Conservation (phyloP, 1,140 invertebrate species). For the Drosophila neocordata region DNA sequence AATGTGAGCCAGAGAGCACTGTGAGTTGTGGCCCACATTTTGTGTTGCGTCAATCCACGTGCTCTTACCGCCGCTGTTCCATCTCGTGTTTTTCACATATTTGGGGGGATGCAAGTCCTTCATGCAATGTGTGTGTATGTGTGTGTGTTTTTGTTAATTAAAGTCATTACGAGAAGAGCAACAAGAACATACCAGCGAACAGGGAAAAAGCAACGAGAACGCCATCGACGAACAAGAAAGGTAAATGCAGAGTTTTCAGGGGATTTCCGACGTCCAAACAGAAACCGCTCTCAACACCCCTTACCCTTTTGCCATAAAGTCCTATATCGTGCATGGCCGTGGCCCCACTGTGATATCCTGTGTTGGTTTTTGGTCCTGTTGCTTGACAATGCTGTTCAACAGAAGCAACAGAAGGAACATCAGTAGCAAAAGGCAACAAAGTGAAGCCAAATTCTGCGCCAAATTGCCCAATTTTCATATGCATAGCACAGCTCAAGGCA, state of each 20-base stretch:
- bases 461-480: conserved; percentile 76
- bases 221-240: not conserved
- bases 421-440: conserved; percentile 36
- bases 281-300: too few species aligned
- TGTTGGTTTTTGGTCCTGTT: not conserved
- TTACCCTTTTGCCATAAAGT: not conserved
- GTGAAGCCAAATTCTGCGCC: conserved; percentile 59
- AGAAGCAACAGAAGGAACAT: not conserved
- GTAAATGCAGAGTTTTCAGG: conserved; percentile 7
- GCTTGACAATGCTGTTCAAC: not conserved
- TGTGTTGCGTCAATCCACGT: conserved; percentile 14
- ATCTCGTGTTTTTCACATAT: conserved; percentile 52
- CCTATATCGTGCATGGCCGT: not conserved
- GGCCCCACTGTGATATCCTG: not conserved
- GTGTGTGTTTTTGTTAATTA: conserved; percentile 68
- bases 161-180: conserved; percentile 67
- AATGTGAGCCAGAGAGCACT: conserved; percentile 37
- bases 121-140: conserved; percentile 15
- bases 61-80: conserved; percentile 19
- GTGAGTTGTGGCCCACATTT: conserved; percentile 54
- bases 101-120: conserved; percentile 17
- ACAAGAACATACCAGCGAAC: conserved; percentile 2
- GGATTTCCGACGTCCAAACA: not conserved
- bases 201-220: not conserved
- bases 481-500: conserved; percentile 53